phyloP scores from a whole-genome alignment of 1,140 invertebrate species.

The Vollenhovia emeryi region DNA sequence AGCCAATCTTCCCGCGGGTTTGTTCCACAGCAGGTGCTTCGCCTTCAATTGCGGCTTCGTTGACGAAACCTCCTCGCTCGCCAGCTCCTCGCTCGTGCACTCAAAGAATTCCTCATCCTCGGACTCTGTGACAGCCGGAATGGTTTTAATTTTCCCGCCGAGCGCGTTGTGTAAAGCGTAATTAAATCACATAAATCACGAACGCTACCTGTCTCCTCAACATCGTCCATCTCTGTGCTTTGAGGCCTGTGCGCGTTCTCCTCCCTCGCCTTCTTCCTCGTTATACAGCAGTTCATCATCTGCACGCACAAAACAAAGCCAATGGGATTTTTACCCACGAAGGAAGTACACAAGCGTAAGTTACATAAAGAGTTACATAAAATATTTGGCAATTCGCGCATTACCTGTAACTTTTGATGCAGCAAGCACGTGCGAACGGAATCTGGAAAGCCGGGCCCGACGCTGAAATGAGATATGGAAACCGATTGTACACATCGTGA shows the following conservation, averaged over 20 bases:
- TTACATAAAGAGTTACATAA: slow-evolving; percentile 16
- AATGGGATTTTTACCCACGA: slow-evolving; percentile 16
- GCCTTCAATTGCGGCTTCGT: slow-evolving; percentile 72
- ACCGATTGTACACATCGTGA: slow-evolving; percentile 15
- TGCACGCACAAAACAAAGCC: slow-evolving; percentile 83
- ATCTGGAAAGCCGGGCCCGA: slow-evolving; percentile 92
- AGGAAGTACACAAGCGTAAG: neutral
- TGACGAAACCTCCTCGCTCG: slow-evolving; percentile 81
- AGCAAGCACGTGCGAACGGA: slow-evolving; percentile 93
- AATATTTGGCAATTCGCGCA: slow-evolving; percentile 43
- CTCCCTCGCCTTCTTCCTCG: slow-evolving; percentile 88
- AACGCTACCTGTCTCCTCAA: slow-evolving; percentile 74
- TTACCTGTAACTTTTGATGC: slow-evolving; percentile 95
- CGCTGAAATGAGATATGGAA: slow-evolving; percentile 85
- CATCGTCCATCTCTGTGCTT: slow-evolving; percentile 72
- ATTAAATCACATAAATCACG: neutral
- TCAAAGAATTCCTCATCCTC: slow-evolving; percentile 95
- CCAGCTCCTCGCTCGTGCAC: slow-evolving; percentile 88
- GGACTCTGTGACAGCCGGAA: slow-evolving; percentile 67
- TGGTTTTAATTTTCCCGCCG: neutral
- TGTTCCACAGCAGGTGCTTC: slow-evolving; percentile 88
- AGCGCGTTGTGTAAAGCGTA: neutral
- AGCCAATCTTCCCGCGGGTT: slow-evolving; percentile 90
- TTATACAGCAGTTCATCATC: slow-evolving; percentile 98
- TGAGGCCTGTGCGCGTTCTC: slow-evolving; percentile 78